Conservation (phyloP, 2,888 invertebrate genomes). For the Mythimna albipuncta region DNA sequence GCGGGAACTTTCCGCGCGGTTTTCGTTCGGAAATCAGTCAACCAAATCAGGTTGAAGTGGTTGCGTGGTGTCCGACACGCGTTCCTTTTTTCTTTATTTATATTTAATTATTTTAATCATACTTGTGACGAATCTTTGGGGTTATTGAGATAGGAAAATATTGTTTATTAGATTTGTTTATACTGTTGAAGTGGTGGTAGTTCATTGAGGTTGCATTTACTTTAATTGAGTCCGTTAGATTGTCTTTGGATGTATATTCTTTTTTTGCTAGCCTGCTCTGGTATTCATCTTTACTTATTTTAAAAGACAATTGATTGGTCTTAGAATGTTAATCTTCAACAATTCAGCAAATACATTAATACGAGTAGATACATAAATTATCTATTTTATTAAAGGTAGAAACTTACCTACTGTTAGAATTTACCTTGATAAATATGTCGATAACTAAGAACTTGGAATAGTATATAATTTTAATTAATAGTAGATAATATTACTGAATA, state of each 20-base stretch:
- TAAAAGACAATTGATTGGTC: too few relatives aligned
- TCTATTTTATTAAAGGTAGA: too few relatives aligned
- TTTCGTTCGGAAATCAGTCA: slow-evolving; percentile 79
- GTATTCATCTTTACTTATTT: too few relatives aligned
- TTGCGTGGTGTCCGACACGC: slow-evolving; percentile 82
- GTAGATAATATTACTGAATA: too few relatives aligned
- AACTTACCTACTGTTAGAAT: too few relatives aligned
- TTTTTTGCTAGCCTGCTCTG: neutral
- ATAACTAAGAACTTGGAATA: too few relatives aligned
- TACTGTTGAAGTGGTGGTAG: slow-evolving; percentile 19
- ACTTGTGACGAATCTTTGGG: slow-evolving; percentile 73
- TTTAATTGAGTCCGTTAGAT: neutral
- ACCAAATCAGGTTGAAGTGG: slow-evolving; percentile 80
- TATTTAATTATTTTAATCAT: slow-evolving; percentile 85
- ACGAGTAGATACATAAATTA: too few relatives aligned
- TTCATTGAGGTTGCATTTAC: slow-evolving; percentile 1
- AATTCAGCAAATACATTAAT: too few relatives aligned
- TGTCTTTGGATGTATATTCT: neutral
- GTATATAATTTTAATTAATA: too few relatives aligned
- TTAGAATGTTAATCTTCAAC: too few relatives aligned
- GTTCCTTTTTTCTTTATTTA: slow-evolving; percentile 78
- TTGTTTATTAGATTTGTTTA: slow-evolving; percentile 60
- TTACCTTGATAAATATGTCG: too few relatives aligned
- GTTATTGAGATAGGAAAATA: slow-evolving; percentile 57
- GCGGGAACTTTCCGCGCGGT: slow-evolving; percentile 75